A percentile compares a stretch with the other conserved stretches of the same genome.
Evolutionary conservation across 1,140 invertebrate genomes (phyloP).

Genomic region (Chironomus tepperi): DNA sequence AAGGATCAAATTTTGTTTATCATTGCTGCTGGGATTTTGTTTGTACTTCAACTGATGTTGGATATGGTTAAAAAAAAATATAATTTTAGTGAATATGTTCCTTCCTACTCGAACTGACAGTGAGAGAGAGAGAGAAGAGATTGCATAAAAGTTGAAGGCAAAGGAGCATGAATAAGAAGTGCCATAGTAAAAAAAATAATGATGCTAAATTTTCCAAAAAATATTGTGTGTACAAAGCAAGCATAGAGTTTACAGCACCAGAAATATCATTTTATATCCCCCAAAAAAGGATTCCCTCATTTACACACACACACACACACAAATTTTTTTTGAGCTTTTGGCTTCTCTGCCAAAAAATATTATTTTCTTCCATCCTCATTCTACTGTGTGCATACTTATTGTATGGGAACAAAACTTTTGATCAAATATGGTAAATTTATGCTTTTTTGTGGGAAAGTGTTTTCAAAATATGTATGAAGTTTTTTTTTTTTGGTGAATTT

Average conservation of each 20-base stretch:
- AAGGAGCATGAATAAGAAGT: no score
- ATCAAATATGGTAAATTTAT: background rate
- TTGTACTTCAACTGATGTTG: conserved; percentile 10
- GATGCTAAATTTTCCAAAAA: background rate
- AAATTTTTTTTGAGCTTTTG: background rate
- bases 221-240: background rate
- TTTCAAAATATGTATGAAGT: background rate
- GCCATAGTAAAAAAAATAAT: no score
- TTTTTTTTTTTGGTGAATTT: background rate
- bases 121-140: background rate
- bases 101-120: no score
- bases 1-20: conserved; percentile 24
- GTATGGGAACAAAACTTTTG: background rate
- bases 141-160: background rate
- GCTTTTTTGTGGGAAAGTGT: background rate
- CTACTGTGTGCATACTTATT: background rate
- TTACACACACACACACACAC: background rate
- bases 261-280: background rate
- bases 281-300: background rate
- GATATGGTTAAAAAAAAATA: background rate
- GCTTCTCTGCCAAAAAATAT: background rate
- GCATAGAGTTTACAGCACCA: background rate
- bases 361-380: no score
- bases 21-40: conserved; percentile 22
- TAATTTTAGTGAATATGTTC: no score